These are phyloP conservation scores for Trichonephila clavata DNA, from an alignment of 1,140 invertebrate species.

Conservation along the genomic window DNA sequence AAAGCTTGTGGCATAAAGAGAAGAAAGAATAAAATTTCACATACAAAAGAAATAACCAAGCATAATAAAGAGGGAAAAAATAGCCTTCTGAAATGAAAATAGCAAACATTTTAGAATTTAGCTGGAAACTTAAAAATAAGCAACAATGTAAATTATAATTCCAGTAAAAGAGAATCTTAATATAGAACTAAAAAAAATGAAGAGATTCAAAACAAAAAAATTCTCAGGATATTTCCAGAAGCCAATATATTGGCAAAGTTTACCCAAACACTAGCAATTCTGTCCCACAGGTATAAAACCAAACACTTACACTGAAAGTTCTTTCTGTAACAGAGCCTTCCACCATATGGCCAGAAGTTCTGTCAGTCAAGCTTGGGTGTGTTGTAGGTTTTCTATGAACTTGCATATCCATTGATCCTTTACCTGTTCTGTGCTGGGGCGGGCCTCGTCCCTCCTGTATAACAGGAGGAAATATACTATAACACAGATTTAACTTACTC, in stretches of 20 bases:
- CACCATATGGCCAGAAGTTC: conserved; percentile 67
- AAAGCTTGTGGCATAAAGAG: not conserved
- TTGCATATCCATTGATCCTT: conserved; percentile 68
- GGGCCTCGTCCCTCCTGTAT: conserved; percentile 68
- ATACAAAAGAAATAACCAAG: not conserved
- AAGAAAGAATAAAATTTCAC: not conserved
- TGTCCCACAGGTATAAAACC: not conserved
- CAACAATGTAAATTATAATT: not conserved
- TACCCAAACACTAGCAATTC: not conserved
- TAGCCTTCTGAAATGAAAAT: not conserved
- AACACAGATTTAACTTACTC: conserved; percentile 30
- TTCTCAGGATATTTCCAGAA: not conserved
- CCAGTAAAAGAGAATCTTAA: not conserved
- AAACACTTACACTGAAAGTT: conserved; percentile 73
- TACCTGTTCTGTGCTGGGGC: conserved; percentile 70
- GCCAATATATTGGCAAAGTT: conserved; percentile 22
- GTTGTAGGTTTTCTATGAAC: conserved; percentile 69
- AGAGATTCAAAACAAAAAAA: not conserved
- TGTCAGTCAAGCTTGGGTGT: conserved; percentile 70
- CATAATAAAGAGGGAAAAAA: not conserved
- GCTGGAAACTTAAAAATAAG: not conserved
- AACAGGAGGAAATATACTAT: conserved; percentile 60
- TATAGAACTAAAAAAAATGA: not conserved
- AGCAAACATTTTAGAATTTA: not conserved
- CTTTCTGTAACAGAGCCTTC: conserved; percentile 72